Evolutionary conservation across 2,113 vertebrate genomes (phyloP).

Genomic region (Oxyura jamaicensis): DNA sequence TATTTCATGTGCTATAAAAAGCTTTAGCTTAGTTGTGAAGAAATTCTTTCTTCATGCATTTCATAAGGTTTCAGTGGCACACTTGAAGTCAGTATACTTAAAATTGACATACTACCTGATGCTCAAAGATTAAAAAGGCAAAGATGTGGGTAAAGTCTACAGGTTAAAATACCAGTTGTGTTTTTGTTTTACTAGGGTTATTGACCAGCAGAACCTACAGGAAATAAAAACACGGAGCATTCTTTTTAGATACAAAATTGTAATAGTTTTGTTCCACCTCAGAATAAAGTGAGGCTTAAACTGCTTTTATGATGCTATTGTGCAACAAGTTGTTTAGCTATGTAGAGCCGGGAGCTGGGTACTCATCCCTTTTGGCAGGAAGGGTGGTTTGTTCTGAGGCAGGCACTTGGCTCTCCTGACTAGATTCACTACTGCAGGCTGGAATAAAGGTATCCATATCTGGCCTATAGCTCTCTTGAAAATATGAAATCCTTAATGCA

Average conservation of each 20-base stretch:
- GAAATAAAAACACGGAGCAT: neutral
- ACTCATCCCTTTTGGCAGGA: neutral
- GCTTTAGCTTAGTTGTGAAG: neutral
- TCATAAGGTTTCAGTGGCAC: neutral
- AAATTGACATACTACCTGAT: fast-evolving
- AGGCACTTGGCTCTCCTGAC: neutral
- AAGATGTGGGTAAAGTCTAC: neutral
- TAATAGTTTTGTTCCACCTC: neutral
- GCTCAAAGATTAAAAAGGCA: neutral
- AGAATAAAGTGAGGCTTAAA: neutral
- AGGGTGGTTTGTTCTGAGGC: neutral
- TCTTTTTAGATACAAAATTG: neutral
- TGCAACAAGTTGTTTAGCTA: neutral
- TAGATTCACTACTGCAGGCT: neutral
- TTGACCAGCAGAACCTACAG: neutral
- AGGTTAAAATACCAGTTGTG: neutral
- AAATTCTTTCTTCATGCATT: neutral
- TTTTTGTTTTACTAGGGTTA: neutral
- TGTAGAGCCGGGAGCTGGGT: neutral
- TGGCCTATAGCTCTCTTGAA: neutral
- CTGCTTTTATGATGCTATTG: neutral
- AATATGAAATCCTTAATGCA: neutral
- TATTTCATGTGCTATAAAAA: neutral
- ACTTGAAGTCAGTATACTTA: neutral
- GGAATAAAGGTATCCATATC: neutral